Evolutionary conservation across 2,888 invertebrate species (phyloP), one percentile per base, ranked within the genome.

Genomic region (Ischnura elegans): DNA sequence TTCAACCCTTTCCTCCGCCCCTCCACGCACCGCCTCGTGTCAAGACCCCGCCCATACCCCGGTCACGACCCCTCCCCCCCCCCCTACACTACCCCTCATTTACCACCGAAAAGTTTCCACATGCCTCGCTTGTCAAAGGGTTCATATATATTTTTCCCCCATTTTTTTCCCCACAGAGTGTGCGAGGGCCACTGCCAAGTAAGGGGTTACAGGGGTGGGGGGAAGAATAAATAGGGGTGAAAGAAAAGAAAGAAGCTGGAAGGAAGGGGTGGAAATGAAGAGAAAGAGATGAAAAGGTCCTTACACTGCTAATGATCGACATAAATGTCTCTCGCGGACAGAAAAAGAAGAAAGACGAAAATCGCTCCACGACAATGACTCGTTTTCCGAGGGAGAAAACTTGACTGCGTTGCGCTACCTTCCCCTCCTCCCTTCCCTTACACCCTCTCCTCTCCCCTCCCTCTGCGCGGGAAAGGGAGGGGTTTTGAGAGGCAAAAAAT

Each of bases 111-210:
- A 51, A 87, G 90, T 90, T 90, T 90, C 90, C 43, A 66, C 90
- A 90, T 90, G 90, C 90, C 66, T 66, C 90, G 90, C 90, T 90
- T 90, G 90, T 90, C 90, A 90, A 90, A 90, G 90, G 61, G 90
- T 90, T 87, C 36, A 25, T n/a, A n/a, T n/a, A n/a, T n/a, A n/a
- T n/a, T n/a, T n/a, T n/a, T n/a, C n/a, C n/a, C n/a, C n/a, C n/a
- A n/a, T 61, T 61, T 76, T 76, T 76, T 76, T 76, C 76, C 76
- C 36, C 76, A 36, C 76, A 36, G 76, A 36, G 76, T 76, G 76
- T 36, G 47, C 42, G 66, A 42, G 87, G 13, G 90, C 90, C 90
- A 45, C 45, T 55, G 90, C 25, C 36, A 36, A 36, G 76, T 10
- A 29, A 29, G 76, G 76, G 13, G 76, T 36, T 10, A 36, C 29